Base-by-base conservation (phyloP, 2,888 invertebrate genomes). In the Lumbricus terrestris region DNA sequence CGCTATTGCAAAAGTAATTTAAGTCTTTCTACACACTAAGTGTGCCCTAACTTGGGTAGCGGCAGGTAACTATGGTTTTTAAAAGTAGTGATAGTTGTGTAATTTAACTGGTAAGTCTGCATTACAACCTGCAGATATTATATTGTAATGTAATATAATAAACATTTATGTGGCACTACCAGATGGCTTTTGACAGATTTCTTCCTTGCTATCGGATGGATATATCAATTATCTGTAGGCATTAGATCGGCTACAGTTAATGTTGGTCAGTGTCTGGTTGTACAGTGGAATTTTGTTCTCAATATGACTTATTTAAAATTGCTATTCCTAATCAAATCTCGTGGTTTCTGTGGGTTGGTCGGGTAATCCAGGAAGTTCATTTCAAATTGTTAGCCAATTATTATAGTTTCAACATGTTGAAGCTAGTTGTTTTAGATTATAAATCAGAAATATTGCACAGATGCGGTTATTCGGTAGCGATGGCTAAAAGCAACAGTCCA, bases 81-180 rank as follows among this genome's bases (percentile, higher is more conserved):
- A n/a, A 69, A n/a, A n/a, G n/a, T n/a, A n/a, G 69, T n/a, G 29
- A 42, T 42, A 42, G 42, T 42, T 47, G 1, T 47, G 47, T 23
- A 47, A 47, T 23, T 23, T 47, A 47, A n/a, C 47, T 6, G 6
- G 69, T 69, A 69, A 69, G 69, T 69, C 69, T 69, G n/a, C 69
- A 69, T 69, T 69, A 69, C 69, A n/a, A 69, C 69, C 69, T 69
- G n/a, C 69, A 69, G n/a, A n/a, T n/a, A n/a, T n/a, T n/a, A n/a
- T n/a, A 13, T 69, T 69, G 29, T n/a, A 69, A 69, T 69, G 11
- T 69, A n/a, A 69, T 54, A 8, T 54, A 29, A 54, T 29, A 42
- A 42, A 16, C 16, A 11, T 69, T 69, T 69, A n/a, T 69, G 8
- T 69, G 69, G 8, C n/a, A 69, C 29, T 8, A 69, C 69, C 8